A percentile compares a stretch with the other conserved stretches of the same genome.
phyloP scores from a whole-genome alignment of 2,888 invertebrate species.

The Rutpela maculata region DNA sequence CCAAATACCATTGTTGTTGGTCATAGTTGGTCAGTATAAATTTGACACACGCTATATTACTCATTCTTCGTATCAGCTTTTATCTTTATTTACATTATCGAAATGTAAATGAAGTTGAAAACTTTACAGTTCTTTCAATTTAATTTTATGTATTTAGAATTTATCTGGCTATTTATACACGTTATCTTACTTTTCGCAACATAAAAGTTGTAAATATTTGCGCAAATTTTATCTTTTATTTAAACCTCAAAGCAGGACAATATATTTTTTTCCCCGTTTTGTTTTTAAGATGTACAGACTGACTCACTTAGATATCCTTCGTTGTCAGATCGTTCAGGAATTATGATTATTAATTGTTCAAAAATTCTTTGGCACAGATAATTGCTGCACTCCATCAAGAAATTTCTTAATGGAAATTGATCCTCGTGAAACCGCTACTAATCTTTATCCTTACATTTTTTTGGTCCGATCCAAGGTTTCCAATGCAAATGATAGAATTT shows the following conservation, averaged over 20 bases:
- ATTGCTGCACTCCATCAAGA: no score
- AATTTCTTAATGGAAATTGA: no score
- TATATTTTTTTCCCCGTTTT: not conserved
- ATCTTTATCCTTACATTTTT: no score
- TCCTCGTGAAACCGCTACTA: no score
- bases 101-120: not conserved
- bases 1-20: not conserved
- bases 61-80: not conserved
- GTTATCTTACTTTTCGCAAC: slow-evolving; percentile 4
- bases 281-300: not conserved
- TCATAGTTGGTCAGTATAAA: not conserved
- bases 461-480: no score
- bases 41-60: not conserved
- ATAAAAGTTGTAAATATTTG: slow-evolving; percentile 25
- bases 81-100: not conserved
- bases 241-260: slow-evolving; percentile 21
- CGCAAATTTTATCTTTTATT: slow-evolving; percentile 30
- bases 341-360: not conserved
- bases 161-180: not conserved
- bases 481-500: no score
- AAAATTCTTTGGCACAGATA: no score
- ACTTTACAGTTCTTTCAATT: not conserved
- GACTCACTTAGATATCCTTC: not conserved
- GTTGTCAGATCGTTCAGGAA: not conserved
- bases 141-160: not conserved